Conservation (phyloP, 1,140 invertebrate genomes). For the Schlechtendalia chinensis region DNA sequence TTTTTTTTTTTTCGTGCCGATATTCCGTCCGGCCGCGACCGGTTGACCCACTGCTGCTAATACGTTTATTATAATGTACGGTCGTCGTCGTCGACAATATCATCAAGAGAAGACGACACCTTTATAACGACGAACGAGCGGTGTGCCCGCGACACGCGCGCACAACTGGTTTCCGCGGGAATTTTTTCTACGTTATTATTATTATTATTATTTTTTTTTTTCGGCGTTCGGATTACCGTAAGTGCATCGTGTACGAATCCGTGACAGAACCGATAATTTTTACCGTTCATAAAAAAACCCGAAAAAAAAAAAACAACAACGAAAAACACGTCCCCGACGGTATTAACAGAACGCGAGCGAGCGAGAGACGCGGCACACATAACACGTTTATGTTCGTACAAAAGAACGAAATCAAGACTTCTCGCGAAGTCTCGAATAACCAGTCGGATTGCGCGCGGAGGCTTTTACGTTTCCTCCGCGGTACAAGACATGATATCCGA, state of each 20-base stretch:
- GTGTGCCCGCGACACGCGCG: neutral
- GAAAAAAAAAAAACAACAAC: neutral
- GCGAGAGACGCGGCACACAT: neutral
- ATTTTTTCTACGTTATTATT: neutral
- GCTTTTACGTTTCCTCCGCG: neutral
- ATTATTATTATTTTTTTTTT: slow-evolving; percentile 2
- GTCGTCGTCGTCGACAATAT: neutral
- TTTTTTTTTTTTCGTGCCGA: no score
- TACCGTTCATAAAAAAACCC: slow-evolving; percentile 33
- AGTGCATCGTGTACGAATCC: slow-evolving; percentile 38
- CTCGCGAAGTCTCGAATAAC: neutral
- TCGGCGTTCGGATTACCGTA: slow-evolving; percentile 21
- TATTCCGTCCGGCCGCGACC: neutral
- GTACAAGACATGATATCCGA: no score
- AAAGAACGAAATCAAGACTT: neutral
- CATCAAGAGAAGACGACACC: neutral
- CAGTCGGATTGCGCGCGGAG: neutral
- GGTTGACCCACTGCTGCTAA: slow-evolving; percentile 29
- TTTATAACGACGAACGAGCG: neutral
- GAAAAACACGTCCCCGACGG: no score
- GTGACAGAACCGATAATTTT: slow-evolving; percentile 28
- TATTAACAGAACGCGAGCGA: no score
- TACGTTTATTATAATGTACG: slow-evolving; percentile 2
- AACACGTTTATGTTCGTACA: neutral
- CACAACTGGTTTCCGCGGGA: slow-evolving; percentile 24